Conservation (phyloP, 2,888 invertebrate species). For the Drosophila meridiana region DNA sequence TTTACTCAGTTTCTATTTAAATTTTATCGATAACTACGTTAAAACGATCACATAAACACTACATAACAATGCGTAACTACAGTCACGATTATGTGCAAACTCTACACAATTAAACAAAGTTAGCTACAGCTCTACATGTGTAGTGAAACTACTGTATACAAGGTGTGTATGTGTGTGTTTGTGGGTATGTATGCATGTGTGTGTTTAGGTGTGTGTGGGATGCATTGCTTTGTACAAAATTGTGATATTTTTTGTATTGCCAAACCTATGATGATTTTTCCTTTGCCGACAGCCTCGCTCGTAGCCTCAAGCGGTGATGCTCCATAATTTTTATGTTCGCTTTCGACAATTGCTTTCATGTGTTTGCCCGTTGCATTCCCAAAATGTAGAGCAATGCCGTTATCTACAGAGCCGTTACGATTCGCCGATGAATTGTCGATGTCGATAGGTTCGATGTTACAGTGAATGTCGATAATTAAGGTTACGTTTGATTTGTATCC, state of each 20-base stretch:
- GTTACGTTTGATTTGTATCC: conserved; percentile 36
- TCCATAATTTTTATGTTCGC: conserved; percentile 75
- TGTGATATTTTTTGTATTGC: conserved; percentile 69
- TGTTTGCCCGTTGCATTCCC: conserved; percentile 67
- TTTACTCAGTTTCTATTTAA: neutral
- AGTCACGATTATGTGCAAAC: conserved; percentile 34
- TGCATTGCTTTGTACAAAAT: conserved; percentile 66
- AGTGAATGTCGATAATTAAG: conserved; percentile 39
- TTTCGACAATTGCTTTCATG: conserved; percentile 82
- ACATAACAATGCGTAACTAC: conserved; percentile 6
- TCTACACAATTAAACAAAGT: conserved; percentile 33
- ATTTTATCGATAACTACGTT: neutral
- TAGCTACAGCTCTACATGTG: conserved; percentile 4
- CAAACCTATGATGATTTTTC: conserved; percentile 87
- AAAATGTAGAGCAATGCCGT: conserved; percentile 60
- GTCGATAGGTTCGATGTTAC: conserved; percentile 33
- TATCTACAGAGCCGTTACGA: conserved; percentile 48
- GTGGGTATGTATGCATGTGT: conserved; percentile 11
- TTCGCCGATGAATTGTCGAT: conserved; percentile 26
- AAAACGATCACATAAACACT: conserved; percentile 22
- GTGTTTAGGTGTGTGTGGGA: conserved; percentile 37
- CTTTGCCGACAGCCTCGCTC: conserved; percentile 79
- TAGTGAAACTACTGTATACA: conserved; percentile 21
- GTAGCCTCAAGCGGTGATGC: conserved; percentile 62
- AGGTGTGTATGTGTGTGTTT: conserved; percentile 4